Conservation (phyloP, 2,888 invertebrate genomes). For the Serrognathus titanus region DNA sequence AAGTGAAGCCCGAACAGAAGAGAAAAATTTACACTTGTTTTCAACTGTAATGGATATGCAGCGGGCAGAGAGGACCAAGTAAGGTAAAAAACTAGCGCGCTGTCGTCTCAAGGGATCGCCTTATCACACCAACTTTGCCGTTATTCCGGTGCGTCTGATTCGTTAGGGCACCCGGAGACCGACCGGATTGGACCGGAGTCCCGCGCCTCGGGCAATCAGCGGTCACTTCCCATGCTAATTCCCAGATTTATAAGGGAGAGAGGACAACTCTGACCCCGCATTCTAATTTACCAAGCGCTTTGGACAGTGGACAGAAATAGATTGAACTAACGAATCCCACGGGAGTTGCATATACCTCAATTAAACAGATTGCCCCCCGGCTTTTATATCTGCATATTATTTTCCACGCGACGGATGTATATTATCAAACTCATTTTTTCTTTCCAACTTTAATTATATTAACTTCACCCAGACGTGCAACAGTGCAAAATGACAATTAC, state of each 20-base stretch:
- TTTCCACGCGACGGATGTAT: background rate
- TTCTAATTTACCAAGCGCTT: conserved; percentile 39
- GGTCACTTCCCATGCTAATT: conserved; percentile 41
- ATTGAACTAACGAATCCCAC: conserved; percentile 23
- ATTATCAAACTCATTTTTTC: too few relatives aligned
- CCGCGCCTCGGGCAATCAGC: conserved; percentile 6
- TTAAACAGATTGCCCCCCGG: background rate
- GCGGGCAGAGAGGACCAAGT: background rate
- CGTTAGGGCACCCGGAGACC: background rate
- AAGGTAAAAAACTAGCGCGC: background rate
- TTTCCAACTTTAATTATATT: too few relatives aligned
- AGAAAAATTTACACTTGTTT: conserved; percentile 2
- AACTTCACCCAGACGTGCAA: too few relatives aligned
- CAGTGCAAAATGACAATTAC: too few relatives aligned
- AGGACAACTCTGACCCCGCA: conserved; percentile 41
- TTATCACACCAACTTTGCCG: background rate
- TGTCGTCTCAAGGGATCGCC: background rate
- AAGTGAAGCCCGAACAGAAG: background rate
- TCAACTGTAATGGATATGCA: background rate
- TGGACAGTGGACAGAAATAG: conserved; percentile 35
- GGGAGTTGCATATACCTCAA: background rate
- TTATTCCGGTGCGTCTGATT: background rate
- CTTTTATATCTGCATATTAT: background rate
- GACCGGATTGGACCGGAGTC: background rate
- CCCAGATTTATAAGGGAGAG: conserved; percentile 40